phyloP scores from a whole-genome alignment of 2,113 vertebrate species.

The Athene cunicularia region DNA sequence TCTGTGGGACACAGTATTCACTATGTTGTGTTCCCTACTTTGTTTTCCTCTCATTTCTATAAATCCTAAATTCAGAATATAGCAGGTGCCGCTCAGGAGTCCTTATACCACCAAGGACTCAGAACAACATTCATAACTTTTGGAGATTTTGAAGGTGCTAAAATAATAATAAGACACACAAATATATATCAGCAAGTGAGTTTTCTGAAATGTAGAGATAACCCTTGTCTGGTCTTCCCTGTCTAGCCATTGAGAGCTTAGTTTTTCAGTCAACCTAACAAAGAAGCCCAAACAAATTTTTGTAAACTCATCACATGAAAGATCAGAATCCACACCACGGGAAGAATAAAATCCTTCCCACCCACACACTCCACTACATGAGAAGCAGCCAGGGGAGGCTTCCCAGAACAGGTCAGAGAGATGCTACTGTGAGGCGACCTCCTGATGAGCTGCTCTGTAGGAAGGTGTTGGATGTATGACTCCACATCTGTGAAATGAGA shows the following conservation, averaged over 20 bases:
- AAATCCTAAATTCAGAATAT: background rate
- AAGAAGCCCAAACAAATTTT: background rate
- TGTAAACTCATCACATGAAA: background rate
- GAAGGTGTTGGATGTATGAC: background rate
- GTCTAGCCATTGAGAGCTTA: background rate
- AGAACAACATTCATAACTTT: background rate
- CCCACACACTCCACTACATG: fast-evolving
- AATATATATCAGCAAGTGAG: background rate
- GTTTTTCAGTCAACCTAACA: background rate
- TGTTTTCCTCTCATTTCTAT: background rate
- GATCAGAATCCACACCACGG: background rate
- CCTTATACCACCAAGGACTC: background rate
- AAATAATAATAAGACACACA: background rate
- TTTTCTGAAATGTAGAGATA: background rate
- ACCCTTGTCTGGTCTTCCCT: background rate
- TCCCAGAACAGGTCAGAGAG: background rate
- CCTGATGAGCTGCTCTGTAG: background rate
- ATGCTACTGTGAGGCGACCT: background rate
- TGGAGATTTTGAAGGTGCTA: background rate
- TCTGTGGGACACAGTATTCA: background rate
- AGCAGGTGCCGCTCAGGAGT: background rate
- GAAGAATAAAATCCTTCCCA: background rate
- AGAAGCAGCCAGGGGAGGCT: background rate
- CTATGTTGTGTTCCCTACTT: background rate
- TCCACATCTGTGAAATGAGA: fast-evolving